These are phyloP conservation scores for Xylocampa areola DNA, from an alignment of 2,888 invertebrate species.

Conservation along the genomic window DNA sequence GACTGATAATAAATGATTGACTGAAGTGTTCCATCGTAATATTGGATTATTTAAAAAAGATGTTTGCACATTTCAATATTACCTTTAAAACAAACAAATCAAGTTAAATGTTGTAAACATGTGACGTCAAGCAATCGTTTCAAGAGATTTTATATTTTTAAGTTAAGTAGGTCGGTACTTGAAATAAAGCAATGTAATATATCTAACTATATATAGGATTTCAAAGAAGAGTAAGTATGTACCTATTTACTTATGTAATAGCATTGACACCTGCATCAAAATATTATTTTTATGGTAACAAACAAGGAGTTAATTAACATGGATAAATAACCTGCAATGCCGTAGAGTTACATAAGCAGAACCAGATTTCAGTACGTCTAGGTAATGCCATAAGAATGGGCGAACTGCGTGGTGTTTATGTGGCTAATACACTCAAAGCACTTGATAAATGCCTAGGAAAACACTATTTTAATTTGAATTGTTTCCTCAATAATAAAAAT, in stretches of 20 bases:
- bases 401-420: constrained; percentile 30
- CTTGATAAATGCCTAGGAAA: constrained; percentile 12
- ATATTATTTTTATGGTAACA: not conserved
- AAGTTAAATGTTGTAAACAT: not conserved
- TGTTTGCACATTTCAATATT: not conserved
- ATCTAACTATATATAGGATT: no score
- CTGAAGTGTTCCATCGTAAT: no score
- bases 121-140: not conserved
- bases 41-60: no score
- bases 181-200: no score
- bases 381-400: constrained; percentile 47
- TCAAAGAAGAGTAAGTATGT: no score
- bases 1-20: no score
- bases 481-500: constrained; percentile 13
- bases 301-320: constrained; percentile 17
- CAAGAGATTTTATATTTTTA: not conserved
- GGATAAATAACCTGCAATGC: constrained; percentile 77
- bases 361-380: constrained; percentile 52
- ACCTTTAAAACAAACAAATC: not conserved
- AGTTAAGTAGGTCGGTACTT: not conserved
- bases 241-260: no score
- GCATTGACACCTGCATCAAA: not conserved
- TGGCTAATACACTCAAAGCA: constrained; percentile 31
- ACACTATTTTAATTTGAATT: constrained; percentile 7
- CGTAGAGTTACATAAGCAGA: constrained; percentile 81